Conservation (phyloP, 1,140 invertebrate genomes). For the Dysdera silvatica region DNA sequence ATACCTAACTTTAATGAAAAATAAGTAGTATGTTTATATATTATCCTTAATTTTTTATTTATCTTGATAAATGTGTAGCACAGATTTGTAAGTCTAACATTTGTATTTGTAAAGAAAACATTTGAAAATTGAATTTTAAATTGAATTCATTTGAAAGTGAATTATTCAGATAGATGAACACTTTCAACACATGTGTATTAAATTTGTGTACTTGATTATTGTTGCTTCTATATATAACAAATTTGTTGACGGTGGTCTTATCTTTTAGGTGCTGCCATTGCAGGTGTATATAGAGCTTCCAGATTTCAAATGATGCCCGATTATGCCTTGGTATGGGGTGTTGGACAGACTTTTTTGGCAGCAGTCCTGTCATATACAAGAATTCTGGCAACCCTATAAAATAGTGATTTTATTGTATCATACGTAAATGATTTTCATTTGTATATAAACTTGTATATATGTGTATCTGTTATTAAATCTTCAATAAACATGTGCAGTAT, state of each 20-base stretch:
- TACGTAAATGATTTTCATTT: neutral
- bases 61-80: no score
- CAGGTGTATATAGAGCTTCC: slow-evolving; percentile 83
- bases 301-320: slow-evolving; percentile 77
- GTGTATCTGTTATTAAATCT: no score
- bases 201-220: neutral
- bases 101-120: no score
- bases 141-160: neutral
- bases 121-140: neutral
- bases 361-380: slow-evolving; percentile 83
- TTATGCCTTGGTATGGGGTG: slow-evolving; percentile 85
- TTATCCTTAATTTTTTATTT: no score
- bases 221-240: neutral
- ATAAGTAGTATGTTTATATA: no score
- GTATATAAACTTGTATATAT: no score
- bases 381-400: slow-evolving; percentile 81
- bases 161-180: neutral
- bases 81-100: no score
- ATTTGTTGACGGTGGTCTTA: neutral
- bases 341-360: slow-evolving; percentile 81
- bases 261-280: slow-evolving; percentile 64
- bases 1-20: no score
- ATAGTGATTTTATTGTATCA: neutral
- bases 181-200: neutral
- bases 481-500: no score